Conservation (phyloP, 2,113 vertebrate genomes). For the Edolisoma coerulescens region DNA sequence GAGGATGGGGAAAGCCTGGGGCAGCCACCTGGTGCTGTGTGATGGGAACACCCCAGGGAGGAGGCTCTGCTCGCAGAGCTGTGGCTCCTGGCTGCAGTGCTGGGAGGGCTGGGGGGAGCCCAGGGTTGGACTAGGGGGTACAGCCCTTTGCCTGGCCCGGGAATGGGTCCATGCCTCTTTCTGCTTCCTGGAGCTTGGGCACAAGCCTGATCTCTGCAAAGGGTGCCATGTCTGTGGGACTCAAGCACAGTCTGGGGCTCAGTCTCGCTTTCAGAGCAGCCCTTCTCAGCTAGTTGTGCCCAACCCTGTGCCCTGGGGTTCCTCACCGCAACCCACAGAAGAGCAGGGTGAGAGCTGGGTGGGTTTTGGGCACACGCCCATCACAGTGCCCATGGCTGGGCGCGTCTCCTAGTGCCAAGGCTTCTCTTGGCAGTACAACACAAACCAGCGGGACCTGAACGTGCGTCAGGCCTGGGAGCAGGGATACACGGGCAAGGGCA, state of each 20-base stretch:
- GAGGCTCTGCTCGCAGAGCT: rapidly evolving
- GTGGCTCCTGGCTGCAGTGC: background rate
- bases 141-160: background rate
- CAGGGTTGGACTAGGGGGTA: rapidly evolving
- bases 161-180: rapidly evolving
- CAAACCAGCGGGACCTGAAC: constrained; percentile 87
- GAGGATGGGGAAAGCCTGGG: background rate
- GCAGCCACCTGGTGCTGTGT: too few relatives aligned
- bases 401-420: background rate
- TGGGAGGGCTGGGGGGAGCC: background rate
- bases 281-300: background rate
- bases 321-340: rapidly evolving
- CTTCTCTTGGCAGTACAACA: constrained; percentile 78
- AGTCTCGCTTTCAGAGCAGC: background rate
- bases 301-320: background rate
- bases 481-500: constrained; percentile 90
- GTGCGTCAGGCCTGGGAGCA: constrained; percentile 91
- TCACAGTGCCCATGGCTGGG: background rate
- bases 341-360: background rate
- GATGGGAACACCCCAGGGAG: background rate
- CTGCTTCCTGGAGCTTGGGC: background rate
- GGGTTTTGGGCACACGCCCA: background rate
- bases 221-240: background rate
- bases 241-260: background rate
- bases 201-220: background rate